Evolutionary conservation across 2,113 vertebrate genomes (phyloP), one percentile per base, ranked within the genome.

Genomic region (Corythoichthys haematopterus): DNA sequence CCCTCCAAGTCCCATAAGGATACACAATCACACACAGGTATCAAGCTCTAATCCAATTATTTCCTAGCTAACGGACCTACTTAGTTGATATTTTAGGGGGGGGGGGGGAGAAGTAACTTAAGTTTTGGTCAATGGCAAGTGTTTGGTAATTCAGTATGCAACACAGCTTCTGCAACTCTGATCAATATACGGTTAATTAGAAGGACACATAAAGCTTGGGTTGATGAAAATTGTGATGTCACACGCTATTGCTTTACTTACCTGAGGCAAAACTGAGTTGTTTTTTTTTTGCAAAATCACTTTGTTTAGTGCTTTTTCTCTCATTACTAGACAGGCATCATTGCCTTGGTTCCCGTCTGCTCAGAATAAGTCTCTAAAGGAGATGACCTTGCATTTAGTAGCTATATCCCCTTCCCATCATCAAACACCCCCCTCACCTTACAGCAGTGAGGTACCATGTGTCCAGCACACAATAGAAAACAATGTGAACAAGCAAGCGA

Each of bases 401-500:
- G 65, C 73, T 68, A 65, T 2, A 43, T 75, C 70, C 46, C 33
- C 59, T 48, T 78, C 50, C 52, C 74, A 61, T 28, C 65, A 55
- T 46, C 46, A 56, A 46, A 6, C 15, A 28, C 20, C 16, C 56
- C 40, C 58, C 53, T 35, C 35, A 45, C 62, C 64, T 38, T n/a
- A 68, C 74, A 76, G 48, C 79, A 70, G 65, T 56, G 59, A 70
- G 64, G 60, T 71, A 60, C 55, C 74, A 70, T 75, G 78, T 78
- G 77, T 78, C 66, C 65, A 65, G 59, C 68, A 52, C 65, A 85
- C 84, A 85, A 80, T 79, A 74, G 67, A 68, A 72, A 69, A 74
- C 64, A 74, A 76, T 72, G 69, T 47, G 69, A 76, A 76, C 83
- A 81, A 71, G 77, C 78, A 77, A 65, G 43, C 58, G 68, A 16